These are phyloP conservation scores for Nothocercus nigrocapillus DNA, from an alignment of 2,113 vertebrate species.

Conservation along the genomic window DNA sequence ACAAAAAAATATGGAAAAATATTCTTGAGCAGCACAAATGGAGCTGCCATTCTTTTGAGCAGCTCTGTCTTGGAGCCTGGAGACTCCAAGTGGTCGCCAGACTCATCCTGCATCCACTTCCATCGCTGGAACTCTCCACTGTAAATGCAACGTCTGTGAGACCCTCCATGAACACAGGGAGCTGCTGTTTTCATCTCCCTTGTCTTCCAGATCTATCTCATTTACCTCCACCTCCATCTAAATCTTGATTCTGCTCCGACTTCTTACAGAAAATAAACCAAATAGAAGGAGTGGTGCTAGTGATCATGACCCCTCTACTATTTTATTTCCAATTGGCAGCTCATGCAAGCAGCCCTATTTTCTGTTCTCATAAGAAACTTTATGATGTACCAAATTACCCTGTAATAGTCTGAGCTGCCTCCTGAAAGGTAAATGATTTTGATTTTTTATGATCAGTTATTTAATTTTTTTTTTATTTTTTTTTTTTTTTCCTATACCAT, in stretches of 20 bases:
- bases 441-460: constrained; percentile 57
- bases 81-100: not conserved
- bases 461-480: no score
- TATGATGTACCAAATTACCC: constrained; percentile 64
- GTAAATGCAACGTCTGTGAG: not conserved
- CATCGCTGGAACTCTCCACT: accelerated
- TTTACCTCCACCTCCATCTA: not conserved
- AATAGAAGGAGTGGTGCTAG: constrained; percentile 28
- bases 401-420: constrained; percentile 55
- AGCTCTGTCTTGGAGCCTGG: not conserved
- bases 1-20: accelerated
- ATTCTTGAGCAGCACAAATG: not conserved
- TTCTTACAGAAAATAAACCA: not conserved
- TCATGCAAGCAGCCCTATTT: constrained; percentile 52
- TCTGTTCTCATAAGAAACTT: constrained; percentile 62
- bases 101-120: not conserved
- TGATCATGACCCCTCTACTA: not conserved
- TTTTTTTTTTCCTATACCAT: not conserved
- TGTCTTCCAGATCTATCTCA: not conserved
- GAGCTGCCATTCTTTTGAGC: not conserved
- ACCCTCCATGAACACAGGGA: not conserved
- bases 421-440: constrained; percentile 64
- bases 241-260: not conserved
- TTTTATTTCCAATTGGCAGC: constrained; percentile 70
- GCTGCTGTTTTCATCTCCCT: accelerated